phyloP scores from a whole-genome alignment of 2,888 invertebrate species.

The Drosophila yooni region DNA sequence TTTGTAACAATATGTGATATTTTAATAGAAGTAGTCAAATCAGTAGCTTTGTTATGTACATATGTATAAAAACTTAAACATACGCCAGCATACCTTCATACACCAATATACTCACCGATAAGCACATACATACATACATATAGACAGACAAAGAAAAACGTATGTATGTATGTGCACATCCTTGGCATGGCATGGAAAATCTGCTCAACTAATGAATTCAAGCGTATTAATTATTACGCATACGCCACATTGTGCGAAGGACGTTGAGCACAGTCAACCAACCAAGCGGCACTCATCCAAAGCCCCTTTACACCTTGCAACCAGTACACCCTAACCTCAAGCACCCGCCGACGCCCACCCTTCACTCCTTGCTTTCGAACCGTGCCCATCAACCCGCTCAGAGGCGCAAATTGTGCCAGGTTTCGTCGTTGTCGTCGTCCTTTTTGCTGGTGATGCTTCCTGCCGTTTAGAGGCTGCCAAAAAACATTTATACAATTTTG shows the following conservation, averaged over 20 bases:
- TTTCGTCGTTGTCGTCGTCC: slow-evolving; percentile 49
- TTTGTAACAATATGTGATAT: not conserved
- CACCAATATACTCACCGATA: slow-evolving; percentile 4
- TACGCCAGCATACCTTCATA: slow-evolving; percentile 1
- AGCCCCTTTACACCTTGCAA: slow-evolving; percentile 1
- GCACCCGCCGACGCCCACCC: not conserved
- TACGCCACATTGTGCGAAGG: slow-evolving; percentile 80
- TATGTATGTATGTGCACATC: slow-evolving; percentile 34
- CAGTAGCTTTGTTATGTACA: slow-evolving; percentile 15
- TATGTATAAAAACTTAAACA: not conserved
- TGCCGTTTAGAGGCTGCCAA: slow-evolving; percentile 81
- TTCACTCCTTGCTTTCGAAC: slow-evolving; percentile 9
- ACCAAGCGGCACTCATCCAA: slow-evolving; percentile 24
- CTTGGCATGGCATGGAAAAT: slow-evolving; percentile 75
- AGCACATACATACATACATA: slow-evolving; percentile 8
- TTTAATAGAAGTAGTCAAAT: not conserved
- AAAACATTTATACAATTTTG: slow-evolving; percentile 81
- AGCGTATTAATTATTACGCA: slow-evolving; percentile 82
- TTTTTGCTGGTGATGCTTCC: slow-evolving; percentile 77
- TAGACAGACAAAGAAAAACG: slow-evolving; percentile 1
- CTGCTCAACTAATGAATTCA: slow-evolving; percentile 82
- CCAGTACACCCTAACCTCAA: slow-evolving; percentile 16
- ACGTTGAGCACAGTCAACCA: slow-evolving; percentile 64
- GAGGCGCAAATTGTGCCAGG: slow-evolving; percentile 75
- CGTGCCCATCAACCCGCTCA: slow-evolving; percentile 21